phyloP scores from a whole-genome alignment of 2,797 vertebrate species.

The Labeo calbasu region DNA sequence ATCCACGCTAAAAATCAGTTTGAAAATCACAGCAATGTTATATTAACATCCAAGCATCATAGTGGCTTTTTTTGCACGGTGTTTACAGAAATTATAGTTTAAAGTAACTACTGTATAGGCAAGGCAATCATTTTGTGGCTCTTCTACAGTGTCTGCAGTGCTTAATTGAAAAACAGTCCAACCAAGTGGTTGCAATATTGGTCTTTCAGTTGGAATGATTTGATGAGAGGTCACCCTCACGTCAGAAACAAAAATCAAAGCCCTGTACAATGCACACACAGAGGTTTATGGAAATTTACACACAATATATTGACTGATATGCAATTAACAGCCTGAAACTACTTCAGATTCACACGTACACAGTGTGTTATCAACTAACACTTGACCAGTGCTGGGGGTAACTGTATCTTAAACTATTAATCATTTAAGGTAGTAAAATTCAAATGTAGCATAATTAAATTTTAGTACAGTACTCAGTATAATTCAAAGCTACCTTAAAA shows the following conservation, averaged over 20 bases:
- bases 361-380: not conserved
- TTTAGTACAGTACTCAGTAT: not conserved
- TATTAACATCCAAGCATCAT: not conserved
- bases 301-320: not conserved
- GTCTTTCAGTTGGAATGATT: not conserved
- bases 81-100: not conserved
- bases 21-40: not conserved
- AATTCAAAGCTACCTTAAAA: not conserved
- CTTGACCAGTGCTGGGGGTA: not conserved
- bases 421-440: not conserved
- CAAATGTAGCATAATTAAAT: not conserved
- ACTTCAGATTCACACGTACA: not conserved
- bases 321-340: conserved; percentile 4
- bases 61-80: not conserved
- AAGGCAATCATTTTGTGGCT: not conserved
- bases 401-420: not conserved
- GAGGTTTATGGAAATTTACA: not conserved
- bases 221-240: conserved; percentile 6
- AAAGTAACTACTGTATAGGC: not conserved
- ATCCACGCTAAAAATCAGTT: not conserved
- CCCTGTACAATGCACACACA: not conserved
- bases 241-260: not conserved
- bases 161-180: not conserved
- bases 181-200: not conserved
- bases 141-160: not conserved